A percentile compares a stretch with the other conserved stretches of the same genome.
Evolutionary conservation across 2,888 invertebrate genomes (phyloP).

Genomic region (Parnassius orleans): DNA sequence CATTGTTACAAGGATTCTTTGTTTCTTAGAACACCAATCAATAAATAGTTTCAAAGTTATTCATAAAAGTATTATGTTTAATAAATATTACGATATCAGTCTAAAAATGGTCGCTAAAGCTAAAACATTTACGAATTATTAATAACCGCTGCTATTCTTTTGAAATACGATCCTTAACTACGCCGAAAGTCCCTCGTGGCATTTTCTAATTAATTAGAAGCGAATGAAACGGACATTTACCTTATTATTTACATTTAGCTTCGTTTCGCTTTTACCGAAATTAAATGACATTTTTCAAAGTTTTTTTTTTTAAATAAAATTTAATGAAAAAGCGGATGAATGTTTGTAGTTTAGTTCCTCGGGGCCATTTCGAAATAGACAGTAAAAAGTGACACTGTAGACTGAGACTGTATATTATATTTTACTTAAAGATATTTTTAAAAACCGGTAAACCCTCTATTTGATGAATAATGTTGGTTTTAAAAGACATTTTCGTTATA

Average conservation of each 20-base stretch:
- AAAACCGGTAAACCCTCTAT: slow-evolving; percentile 10
- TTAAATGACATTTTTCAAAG: slow-evolving; percentile 28
- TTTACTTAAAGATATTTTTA: slow-evolving; percentile 14
- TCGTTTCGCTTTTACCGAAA: slow-evolving; percentile 29
- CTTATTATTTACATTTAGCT: slow-evolving; percentile 35
- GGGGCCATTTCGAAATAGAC: slow-evolving; percentile 16
- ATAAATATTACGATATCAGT: slow-evolving; percentile 1
- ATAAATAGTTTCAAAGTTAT: no score
- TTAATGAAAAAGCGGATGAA: slow-evolving; percentile 10
- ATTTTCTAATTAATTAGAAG: slow-evolving; percentile 38
- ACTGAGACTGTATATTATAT: slow-evolving; percentile 22
- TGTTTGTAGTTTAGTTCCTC: slow-evolving; percentile 13
- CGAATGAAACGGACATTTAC: slow-evolving; percentile 35
- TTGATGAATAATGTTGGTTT: slow-evolving; percentile 13
- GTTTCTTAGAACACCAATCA: no score
- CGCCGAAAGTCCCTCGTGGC: slow-evolving; percentile 31
- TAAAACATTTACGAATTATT: slow-evolving; percentile 22
- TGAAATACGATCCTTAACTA: slow-evolving; percentile 28
- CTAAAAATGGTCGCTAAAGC: slow-evolving; percentile 4
- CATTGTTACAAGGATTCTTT: no score
- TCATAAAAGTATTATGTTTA: background rate
- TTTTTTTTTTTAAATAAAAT: slow-evolving; percentile 12
- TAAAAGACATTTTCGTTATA: slow-evolving; percentile 10
- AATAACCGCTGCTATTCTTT: slow-evolving; percentile 33
- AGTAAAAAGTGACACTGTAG: slow-evolving; percentile 15